phyloP scores from a whole-genome alignment of 2,797 vertebrate species.

The Coendou prehensilis region DNA sequence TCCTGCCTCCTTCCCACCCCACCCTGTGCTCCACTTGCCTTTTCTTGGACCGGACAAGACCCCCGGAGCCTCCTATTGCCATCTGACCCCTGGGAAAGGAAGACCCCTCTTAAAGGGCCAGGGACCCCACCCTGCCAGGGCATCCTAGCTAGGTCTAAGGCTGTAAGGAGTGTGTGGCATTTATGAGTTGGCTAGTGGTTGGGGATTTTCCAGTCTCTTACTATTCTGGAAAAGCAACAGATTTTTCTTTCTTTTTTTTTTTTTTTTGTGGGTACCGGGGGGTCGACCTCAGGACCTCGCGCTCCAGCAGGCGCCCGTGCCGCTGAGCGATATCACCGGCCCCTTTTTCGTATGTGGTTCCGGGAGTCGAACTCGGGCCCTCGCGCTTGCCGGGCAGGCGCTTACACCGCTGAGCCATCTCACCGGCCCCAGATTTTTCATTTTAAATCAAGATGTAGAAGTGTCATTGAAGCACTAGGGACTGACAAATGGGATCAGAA shows the following conservation, averaged over 20 bases:
- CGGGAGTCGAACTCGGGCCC: too few species aligned
- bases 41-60: not conserved
- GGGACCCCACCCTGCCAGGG: not conserved
- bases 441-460: conserved; percentile 60
- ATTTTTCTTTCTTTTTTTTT: not conserved
- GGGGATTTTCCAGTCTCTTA: conserved; percentile 71
- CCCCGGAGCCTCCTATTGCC: not conserved
- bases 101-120: not conserved
- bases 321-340: too few species aligned
- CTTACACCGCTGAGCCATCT: too few species aligned
- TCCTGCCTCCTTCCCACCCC: not conserved
- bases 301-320: too few species aligned
- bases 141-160: not conserved
- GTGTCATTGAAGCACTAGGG: conserved; percentile 4
- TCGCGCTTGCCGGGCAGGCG: too few species aligned
- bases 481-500: conserved; percentile 3
- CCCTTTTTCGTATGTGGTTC: too few species aligned
- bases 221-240: conserved; percentile 60
- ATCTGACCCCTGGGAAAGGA: not conserved
- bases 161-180: conserved; percentile 7
- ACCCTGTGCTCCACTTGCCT: not conserved
- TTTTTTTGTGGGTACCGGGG: too few species aligned
- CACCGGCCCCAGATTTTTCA: conserved; percentile 11
- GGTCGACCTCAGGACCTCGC: too few species aligned
- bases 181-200: conserved; percentile 42